Percentiles rank a stretch among this genome's conserved stretches.
These are phyloP conservation scores for Choristoneura rosaceana DNA, from an alignment of 2,888 invertebrate genomes.

Conservation along the genomic window DNA sequence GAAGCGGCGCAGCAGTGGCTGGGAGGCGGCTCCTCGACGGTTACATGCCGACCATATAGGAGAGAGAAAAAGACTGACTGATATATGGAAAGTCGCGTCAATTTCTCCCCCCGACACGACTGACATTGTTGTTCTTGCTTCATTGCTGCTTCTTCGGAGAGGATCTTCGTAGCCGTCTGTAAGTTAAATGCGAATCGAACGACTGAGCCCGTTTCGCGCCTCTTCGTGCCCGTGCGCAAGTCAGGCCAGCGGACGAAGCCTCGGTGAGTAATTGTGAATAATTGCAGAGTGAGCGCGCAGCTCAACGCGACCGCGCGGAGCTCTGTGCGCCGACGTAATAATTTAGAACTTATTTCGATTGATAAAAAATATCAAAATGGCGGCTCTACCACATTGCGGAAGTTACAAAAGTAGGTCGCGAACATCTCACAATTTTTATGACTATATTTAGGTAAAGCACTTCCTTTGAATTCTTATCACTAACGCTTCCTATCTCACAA, in stretches of 20 bases:
- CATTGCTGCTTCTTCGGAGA: conserved; percentile 53
- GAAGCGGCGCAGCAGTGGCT: conserved; percentile 40
- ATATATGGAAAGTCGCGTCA: conserved; percentile 85
- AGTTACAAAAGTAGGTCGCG: conserved; percentile 79
- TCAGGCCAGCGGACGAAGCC: neutral
- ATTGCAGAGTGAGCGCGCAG: conserved; percentile 47
- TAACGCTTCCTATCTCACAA: conserved; percentile 51
- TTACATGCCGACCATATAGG: conserved; percentile 87
- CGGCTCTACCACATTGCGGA: conserved; percentile 73
- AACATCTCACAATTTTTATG: conserved; percentile 62
- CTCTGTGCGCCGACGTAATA: conserved; percentile 48
- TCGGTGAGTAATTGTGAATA: conserved; percentile 48
- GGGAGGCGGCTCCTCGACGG: conserved; percentile 52
- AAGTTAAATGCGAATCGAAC: conserved; percentile 55
- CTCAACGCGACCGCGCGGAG: conserved; percentile 50
- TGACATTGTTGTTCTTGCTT: conserved; percentile 62
- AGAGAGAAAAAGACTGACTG: conserved; percentile 93
- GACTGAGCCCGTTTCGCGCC: conserved; percentile 45
- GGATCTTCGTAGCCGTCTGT: conserved; percentile 56
- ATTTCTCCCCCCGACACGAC: conserved; percentile 88
- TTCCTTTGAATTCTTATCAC: conserved; percentile 59
- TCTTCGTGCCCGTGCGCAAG: neutral
- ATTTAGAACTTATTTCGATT: conserved; percentile 44
- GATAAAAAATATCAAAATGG: conserved; percentile 65
- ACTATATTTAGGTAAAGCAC: conserved; percentile 54